A percentile compares a stretch with the other conserved stretches of the same genome.
These are phyloP conservation scores for Intellagama lesueurii DNA, from an alignment of 2,797 vertebrate genomes.

Conservation along the genomic window DNA sequence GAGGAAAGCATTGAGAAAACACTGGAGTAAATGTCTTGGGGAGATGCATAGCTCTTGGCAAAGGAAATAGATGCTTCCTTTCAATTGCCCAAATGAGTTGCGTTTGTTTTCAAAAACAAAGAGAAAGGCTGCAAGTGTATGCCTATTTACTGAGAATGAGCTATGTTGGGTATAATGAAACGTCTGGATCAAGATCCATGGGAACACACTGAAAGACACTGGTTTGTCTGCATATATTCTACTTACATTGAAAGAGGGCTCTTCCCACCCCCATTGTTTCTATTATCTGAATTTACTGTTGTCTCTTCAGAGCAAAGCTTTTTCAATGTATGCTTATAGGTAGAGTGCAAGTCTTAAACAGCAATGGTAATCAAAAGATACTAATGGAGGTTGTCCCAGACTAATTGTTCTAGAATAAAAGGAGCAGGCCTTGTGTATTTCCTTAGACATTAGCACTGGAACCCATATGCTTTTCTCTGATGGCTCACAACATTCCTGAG, in stretches of 20 bases:
- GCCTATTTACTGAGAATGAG: neutral
- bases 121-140: neutral
- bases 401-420: conserved; percentile 3
- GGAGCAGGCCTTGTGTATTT: neutral
- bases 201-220: neutral
- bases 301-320: neutral
- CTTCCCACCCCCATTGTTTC: too few species aligned
- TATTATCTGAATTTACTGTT: neutral
- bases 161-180: neutral
- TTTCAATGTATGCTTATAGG: neutral
- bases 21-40: neutral
- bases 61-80: neutral
- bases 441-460: neutral
- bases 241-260: neutral
- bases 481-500: neutral
- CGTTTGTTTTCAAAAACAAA: neutral
- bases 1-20: neutral
- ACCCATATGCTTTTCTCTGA: neutral
- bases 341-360: neutral
- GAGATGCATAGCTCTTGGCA: neutral
- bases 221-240: neutral
- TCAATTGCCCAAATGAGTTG: neutral
- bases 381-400: neutral
- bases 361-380: neutral
- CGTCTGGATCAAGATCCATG: neutral